These are phyloP conservation scores for Dasyornis broadbenti DNA, from an alignment of 2,113 vertebrate genomes.

Conservation along the genomic window DNA sequence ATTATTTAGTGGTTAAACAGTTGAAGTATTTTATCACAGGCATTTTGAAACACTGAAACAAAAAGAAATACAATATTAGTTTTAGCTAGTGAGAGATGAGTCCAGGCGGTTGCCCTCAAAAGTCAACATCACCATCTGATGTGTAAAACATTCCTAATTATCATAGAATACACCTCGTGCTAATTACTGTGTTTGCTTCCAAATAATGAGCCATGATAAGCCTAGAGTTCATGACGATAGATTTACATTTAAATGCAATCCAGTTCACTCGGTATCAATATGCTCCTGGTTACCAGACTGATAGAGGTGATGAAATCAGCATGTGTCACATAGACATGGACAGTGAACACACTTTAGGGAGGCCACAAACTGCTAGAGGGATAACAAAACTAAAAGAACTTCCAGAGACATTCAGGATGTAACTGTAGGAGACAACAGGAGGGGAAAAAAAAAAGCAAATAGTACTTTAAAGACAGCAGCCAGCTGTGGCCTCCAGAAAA, in stretches of 20 bases:
- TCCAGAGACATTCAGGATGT: not conserved
- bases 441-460: not conserved
- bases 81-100: not conserved
- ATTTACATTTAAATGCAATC: not conserved
- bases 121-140: constrained; percentile 58
- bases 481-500: not conserved
- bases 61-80: not conserved
- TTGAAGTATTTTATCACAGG: not conserved
- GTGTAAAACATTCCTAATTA: constrained; percentile 40
- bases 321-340: not conserved
- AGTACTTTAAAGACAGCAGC: not conserved
- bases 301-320: not conserved
- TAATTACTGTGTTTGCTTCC: constrained; percentile 25
- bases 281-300: not conserved
- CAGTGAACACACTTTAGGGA: not conserved
- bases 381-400: not conserved
- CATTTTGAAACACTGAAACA: not conserved
- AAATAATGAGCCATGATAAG: constrained; percentile 2
- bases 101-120: constrained; percentile 42
- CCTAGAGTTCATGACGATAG: not conserved
- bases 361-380: not conserved
- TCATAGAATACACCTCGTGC: not conserved
- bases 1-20: not conserved
- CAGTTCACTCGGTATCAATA: not conserved
- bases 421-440: not conserved